Evolutionary conservation across 1,140 invertebrate genomes (phyloP), one percentile per base, ranked within the genome.

Genomic region (Caerostris extrusa): DNA sequence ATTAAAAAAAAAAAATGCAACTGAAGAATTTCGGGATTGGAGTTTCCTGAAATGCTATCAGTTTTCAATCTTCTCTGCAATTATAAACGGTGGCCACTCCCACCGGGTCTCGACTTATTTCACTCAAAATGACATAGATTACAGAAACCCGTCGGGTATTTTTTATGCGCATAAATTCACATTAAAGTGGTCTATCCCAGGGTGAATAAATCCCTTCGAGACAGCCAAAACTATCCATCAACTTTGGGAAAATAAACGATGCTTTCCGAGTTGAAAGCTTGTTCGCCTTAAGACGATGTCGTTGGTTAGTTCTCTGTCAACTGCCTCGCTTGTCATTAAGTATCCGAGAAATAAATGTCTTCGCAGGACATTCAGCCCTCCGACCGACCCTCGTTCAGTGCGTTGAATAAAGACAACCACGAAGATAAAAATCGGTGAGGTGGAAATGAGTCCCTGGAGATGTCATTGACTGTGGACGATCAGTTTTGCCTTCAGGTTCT

Each of bases 251-350:
- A 89, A 89, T 56, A 5, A 7, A 89, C 56, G 50, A 56, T 7
- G 53, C 61, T 7, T 89, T 55, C 14, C 19, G 19, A 19, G 60
- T 8, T n/a, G 60, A 53, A 71, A 69, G 61, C 50, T 53, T 71
- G 87, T 69, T 89, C 87, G n/a, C 64, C 87, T 56, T 69, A 67
- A 71, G 57, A 56, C 17, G 64, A 89, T 89, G 87, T 89, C 87
- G 50, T 19, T 85, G 19, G 82, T 58, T 10, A 17, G 57, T 5
- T 34, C n/a, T 10, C 55, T 85, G 82, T 85, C 82, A 85, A 17
- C 57, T 34, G 8, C 82, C 12, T 17, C 34, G 55, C 77, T 67
- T 14, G 50, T 53, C 34, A 77, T 77, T 77, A 77, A 10, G 69
- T 12, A 12, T 34, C 8, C 34, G 7, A 77, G 12, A 50, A 77